These are phyloP conservation scores for Xenops minutus DNA, from an alignment of 2,797 vertebrate species.

Conservation along the genomic window DNA sequence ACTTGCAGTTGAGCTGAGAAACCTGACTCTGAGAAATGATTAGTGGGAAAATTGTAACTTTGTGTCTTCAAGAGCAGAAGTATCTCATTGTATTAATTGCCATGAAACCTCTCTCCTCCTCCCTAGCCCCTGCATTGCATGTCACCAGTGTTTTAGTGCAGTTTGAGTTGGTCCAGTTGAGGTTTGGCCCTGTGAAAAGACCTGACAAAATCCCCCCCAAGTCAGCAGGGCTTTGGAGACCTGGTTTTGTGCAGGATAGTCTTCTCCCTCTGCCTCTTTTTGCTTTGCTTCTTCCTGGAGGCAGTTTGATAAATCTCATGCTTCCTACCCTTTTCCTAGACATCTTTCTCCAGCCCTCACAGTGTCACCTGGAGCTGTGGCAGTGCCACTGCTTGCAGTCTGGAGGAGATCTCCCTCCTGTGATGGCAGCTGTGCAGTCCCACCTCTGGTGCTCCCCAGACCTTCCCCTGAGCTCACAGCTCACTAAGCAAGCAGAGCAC, in stretches of 20 bases:
- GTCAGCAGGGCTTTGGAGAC: background rate
- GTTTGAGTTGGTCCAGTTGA: background rate
- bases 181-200: background rate
- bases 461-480: background rate
- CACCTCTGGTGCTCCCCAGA: background rate
- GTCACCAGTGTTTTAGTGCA: background rate
- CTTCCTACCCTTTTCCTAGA: background rate
- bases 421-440: background rate
- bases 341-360: background rate
- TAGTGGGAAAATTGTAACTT: background rate
- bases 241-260: background rate
- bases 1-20: background rate
- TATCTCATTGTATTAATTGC: background rate
- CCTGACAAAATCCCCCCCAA: background rate
- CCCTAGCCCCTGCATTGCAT: fast-evolving
- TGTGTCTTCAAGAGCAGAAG: background rate
- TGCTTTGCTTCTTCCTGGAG: background rate
- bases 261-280: background rate
- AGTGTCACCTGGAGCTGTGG: background rate
- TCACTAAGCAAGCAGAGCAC: background rate
- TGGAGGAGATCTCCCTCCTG: background rate
- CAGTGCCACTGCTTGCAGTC: background rate
- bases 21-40: background rate
- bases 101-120: background rate
- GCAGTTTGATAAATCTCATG: background rate